phyloP scores from a whole-genome alignment of 2,888 invertebrate genomes.

The Strigamia crassipes region DNA sequence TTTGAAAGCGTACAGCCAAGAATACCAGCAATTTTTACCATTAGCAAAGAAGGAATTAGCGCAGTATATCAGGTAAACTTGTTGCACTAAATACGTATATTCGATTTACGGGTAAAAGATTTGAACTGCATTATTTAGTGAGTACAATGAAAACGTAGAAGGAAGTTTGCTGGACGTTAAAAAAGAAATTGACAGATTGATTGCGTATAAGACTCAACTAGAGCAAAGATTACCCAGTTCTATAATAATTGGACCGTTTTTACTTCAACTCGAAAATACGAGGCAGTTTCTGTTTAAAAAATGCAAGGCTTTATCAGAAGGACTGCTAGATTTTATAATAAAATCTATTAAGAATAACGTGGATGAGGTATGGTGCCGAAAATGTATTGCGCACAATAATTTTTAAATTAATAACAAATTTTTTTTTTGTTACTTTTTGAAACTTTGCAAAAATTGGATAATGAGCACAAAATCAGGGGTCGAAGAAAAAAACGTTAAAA shows the following conservation, averaged over 20 bases:
- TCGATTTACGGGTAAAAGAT: too few relatives aligned
- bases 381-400: too few relatives aligned
- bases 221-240: conserved; percentile 71
- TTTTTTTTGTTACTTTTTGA: too few relatives aligned
- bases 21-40: conserved; percentile 63
- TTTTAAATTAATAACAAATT: too few relatives aligned
- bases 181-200: conserved; percentile 72
- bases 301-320: conserved; percentile 70
- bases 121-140: background rate
- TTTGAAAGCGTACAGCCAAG: conserved; percentile 71
- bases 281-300: conserved; percentile 72
- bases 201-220: conserved; percentile 67
- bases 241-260: conserved; percentile 79
- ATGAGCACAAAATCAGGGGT: too few relatives aligned
- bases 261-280: conserved; percentile 70
- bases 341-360: conserved; percentile 69
- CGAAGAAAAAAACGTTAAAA: too few relatives aligned
- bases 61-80: background rate
- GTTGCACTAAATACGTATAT: too few relatives aligned
- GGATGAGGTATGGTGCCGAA: conserved; percentile 65
- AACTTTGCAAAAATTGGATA: too few relatives aligned
- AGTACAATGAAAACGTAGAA: background rate
- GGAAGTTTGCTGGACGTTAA: conserved; percentile 71
- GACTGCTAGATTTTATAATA: conserved; percentile 73
- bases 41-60: background rate